These are phyloP conservation scores for Cabera pusaria DNA, from an alignment of 2,888 invertebrate genomes.

Conservation along the genomic window DNA sequence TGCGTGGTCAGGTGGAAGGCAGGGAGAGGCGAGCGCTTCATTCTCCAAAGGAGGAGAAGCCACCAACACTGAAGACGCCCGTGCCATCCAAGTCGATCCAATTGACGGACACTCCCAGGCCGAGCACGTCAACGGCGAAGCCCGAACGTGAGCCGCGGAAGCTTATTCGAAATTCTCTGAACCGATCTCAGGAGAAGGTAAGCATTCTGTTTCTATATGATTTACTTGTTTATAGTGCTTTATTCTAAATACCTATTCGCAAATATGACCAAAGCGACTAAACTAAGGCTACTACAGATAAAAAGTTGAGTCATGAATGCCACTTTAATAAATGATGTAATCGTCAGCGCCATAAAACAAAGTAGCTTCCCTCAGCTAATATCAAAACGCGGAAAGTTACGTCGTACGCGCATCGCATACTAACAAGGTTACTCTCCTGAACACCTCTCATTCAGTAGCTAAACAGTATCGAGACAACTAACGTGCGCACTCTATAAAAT, in stretches of 20 bases:
- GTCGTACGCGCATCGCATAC: slow-evolving; percentile 17
- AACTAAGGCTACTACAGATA: not conserved
- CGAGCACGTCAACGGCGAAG: slow-evolving; percentile 55
- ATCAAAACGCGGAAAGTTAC: slow-evolving; percentile 27
- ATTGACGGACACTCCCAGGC: slow-evolving; percentile 55
- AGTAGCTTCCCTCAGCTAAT: slow-evolving; percentile 7
- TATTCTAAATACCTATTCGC: no score
- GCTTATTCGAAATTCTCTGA: slow-evolving; percentile 44
- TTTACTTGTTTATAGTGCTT: no score
- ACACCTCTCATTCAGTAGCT: slow-evolving; percentile 6
- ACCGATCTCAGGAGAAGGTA: slow-evolving; percentile 66
- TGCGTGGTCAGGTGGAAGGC: slow-evolving; percentile 40
- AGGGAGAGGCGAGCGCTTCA: slow-evolving; percentile 45
- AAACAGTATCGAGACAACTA: no score
- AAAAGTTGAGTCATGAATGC: slow-evolving; percentile 14
- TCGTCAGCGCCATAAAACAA: slow-evolving; percentile 12
- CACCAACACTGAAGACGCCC: slow-evolving; percentile 38
- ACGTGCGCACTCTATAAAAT: no score
- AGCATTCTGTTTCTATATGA: no score
- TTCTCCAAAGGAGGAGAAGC: slow-evolving; percentile 48
- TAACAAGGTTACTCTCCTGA: slow-evolving; percentile 14
- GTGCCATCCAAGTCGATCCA: slow-evolving; percentile 41
- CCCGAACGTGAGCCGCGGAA: slow-evolving; percentile 54
- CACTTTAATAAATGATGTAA: slow-evolving; percentile 24
- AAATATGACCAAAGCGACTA: not conserved